Conservation (phyloP, 2,888 invertebrate genomes). For the Oscheius sp. region DNA sequence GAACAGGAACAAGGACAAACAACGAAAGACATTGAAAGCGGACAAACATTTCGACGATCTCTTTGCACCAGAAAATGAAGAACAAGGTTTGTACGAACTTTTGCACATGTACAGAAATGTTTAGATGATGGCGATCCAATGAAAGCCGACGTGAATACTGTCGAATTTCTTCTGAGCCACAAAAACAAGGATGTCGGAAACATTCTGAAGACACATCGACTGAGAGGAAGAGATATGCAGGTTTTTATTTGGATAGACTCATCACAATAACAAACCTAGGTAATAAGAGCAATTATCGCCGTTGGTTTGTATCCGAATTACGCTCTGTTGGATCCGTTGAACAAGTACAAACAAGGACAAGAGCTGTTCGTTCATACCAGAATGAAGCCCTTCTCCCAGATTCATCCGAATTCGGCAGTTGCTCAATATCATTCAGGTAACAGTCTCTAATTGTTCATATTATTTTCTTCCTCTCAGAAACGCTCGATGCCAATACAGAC, state of each 20-base stretch:
- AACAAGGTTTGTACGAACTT: slow-evolving; percentile 27
- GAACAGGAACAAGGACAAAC: slow-evolving; percentile 53
- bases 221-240: slow-evolving; percentile 52
- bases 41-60: slow-evolving; percentile 65
- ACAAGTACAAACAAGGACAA: slow-evolving; percentile 82
- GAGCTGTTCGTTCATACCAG: slow-evolving; percentile 68
- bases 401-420: slow-evolving; percentile 69
- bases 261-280: background rate
- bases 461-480: slow-evolving; percentile 39
- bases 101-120: background rate
- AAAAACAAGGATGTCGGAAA: slow-evolving; percentile 55
- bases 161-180: slow-evolving; percentile 60
- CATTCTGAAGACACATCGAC: slow-evolving; percentile 51
- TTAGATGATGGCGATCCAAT: slow-evolving; percentile 49
- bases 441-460: background rate
- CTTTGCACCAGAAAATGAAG: slow-evolving; percentile 58
- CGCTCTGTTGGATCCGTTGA: slow-evolving; percentile 92
- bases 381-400: slow-evolving; percentile 62
- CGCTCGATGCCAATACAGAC: slow-evolving; percentile 47
- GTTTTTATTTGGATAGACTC: slow-evolving; percentile 20
- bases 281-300: slow-evolving; percentile 80
- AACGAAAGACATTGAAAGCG: slow-evolving; percentile 80
- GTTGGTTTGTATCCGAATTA: slow-evolving; percentile 95
- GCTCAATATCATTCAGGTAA: slow-evolving; percentile 61
- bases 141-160: slow-evolving; percentile 60